Evolutionary conservation across 2,113 vertebrate genomes (phyloP), one percentile per base, ranked within the genome.

Genomic region (Loxodonta africana): DNA sequence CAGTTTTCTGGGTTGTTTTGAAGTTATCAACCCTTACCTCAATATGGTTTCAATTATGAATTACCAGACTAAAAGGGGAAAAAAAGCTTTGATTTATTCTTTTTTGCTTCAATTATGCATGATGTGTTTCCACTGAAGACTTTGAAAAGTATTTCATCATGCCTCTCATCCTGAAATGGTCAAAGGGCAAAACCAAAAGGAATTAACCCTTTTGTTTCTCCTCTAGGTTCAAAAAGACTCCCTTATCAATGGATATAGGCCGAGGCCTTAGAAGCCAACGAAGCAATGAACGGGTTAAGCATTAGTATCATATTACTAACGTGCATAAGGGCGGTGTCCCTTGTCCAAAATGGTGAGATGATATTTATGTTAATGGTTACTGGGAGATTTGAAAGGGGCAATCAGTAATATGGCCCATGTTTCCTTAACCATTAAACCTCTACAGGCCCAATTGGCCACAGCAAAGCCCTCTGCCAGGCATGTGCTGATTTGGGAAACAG

Each of bases 31-130:
- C 97, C 97, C 95, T 96, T 97, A 98, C 97, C 97, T 83, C 98
- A 99, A 99, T 99, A 98, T 99, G 99, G 98, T 99, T 99, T 99
- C 99, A 99, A 99, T 99, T 99, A 99, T 95, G 99, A 98, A 98
- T 98, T 98, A 99, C 98, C 98, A 98, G 97, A 98, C 99, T 97
- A 98, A 99, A 98, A 92, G 86, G 94, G 65, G 95, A 94, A 97
- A 95, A 98, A 96, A 95, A 97, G 96, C 97, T 97, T 98, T 99
- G 99, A 99, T 99, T 99, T 99, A 99, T 99, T 99, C 99, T 99
- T 98, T 99, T 99, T 98, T 98, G 97, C 98, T 99, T 97, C 99
- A 99, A 99, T 99, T 99, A 99, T 99, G 99, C 98, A 99, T 98
- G 98, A 98, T 98, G 98, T 98, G 98, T 98, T 99, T 99, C 99